Percentiles rank a stretch among this genome's conserved stretches.
phyloP scores from a whole-genome alignment of 2,797 vertebrate genomes.

The Novumbra hubbsi region DNA sequence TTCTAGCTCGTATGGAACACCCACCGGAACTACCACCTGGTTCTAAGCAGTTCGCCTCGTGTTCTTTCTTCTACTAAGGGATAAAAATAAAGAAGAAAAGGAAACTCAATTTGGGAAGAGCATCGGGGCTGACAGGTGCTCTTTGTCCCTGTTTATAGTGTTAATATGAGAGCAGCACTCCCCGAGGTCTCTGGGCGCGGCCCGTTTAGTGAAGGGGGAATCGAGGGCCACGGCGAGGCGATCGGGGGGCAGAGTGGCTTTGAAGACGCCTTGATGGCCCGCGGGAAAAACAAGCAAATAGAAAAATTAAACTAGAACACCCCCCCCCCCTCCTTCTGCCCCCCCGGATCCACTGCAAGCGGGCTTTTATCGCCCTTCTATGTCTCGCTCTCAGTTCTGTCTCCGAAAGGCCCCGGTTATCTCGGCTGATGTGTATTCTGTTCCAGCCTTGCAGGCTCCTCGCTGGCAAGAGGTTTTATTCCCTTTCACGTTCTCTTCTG shows the following conservation, averaged over 20 bases:
- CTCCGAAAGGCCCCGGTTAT: constrained; percentile 6
- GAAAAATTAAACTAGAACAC: constrained; percentile 44
- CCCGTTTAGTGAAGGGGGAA: constrained; percentile 16
- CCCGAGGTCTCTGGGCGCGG: constrained; percentile 16
- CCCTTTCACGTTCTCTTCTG: not conserved
- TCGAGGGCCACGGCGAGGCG: not conserved
- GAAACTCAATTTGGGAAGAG: constrained; percentile 9
- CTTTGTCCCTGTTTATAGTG: constrained; percentile 38
- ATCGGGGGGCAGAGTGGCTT: constrained; percentile 19
- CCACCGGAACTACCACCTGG: not conserved
- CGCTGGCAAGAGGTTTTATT: not conserved
- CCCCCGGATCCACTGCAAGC: not conserved
- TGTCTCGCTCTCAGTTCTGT: not conserved
- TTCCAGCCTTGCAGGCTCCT: not conserved
- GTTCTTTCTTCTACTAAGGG: constrained; percentile 2
- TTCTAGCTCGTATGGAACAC: not conserved
- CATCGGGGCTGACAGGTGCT: constrained; percentile 18
- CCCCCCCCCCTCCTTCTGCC: not conserved
- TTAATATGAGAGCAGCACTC: constrained; percentile 34
- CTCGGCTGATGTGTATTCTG: not conserved
- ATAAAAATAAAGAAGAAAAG: not conserved
- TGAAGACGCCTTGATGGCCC: constrained; percentile 29
- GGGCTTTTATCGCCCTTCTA: not conserved
- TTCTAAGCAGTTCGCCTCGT: not conserved
- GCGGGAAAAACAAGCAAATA: constrained; percentile 36